A percentile compares a stretch with the other conserved stretches of the same genome.
phyloP scores from a whole-genome alignment of 2,113 vertebrate genomes.

The Tympanuchus pallidicinctus region DNA sequence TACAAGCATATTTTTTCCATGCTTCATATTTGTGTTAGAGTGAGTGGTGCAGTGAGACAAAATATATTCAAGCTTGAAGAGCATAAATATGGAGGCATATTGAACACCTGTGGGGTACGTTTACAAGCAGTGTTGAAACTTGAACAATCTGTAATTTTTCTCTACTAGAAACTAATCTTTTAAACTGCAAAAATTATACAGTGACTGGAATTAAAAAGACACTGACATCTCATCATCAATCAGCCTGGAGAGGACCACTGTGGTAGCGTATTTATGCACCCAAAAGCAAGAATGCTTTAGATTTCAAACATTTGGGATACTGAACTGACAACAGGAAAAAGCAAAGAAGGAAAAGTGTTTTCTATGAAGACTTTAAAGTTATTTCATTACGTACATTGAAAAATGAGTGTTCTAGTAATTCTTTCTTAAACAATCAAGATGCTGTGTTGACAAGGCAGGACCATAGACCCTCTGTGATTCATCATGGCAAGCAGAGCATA shows the following conservation, averaged over 20 bases:
- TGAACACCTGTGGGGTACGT: background rate
- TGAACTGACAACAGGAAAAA: background rate
- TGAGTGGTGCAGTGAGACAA: background rate
- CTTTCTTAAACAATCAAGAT: background rate
- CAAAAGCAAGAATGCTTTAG: background rate
- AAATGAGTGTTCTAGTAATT: background rate
- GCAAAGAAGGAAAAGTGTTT: background rate
- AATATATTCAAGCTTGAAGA: background rate
- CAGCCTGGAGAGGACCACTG: background rate
- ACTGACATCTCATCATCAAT: background rate
- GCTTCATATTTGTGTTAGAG: background rate
- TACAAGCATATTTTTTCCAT: background rate
- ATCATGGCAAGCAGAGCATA: fast-evolving
- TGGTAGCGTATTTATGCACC: background rate
- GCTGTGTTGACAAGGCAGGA: background rate
- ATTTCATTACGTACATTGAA: background rate
- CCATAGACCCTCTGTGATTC: background rate
- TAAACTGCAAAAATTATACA: slow-evolving; percentile 2
- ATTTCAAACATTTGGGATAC: background rate
- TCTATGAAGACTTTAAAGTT: background rate
- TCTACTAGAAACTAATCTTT: background rate
- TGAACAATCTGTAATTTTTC: background rate
- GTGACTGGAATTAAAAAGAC: background rate
- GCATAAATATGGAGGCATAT: background rate
- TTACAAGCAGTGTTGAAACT: background rate